phyloP scores from a whole-genome alignment of 1,140 invertebrate species.

The Steinernema feltiae region DNA sequence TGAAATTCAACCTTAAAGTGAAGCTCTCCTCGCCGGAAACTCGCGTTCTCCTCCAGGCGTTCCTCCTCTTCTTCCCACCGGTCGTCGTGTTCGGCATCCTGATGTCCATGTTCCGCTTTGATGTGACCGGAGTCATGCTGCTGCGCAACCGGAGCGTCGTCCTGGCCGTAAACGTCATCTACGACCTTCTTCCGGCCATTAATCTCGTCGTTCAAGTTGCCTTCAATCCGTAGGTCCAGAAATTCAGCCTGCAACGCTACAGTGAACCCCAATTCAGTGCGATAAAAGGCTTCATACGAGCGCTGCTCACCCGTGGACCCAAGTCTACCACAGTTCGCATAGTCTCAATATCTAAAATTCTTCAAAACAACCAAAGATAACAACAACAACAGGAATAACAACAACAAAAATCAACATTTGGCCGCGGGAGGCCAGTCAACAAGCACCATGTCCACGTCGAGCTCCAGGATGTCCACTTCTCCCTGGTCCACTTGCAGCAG shows the following conservation, averaged over 20 bases:
- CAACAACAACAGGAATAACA: too few species aligned
- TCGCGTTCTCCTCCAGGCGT: not conserved
- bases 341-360: not conserved
- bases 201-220: not conserved
- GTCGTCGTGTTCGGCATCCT: not conserved
- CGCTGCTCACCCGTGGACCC: too few species aligned
- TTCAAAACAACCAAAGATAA: too few species aligned
- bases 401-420: too few species aligned
- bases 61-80: not conserved
- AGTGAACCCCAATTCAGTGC: too few species aligned
- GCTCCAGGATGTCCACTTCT: constrained; percentile 60
- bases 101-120: not conserved
- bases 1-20: not conserved
- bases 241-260: too few species aligned
- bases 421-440: constrained; percentile 56
- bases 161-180: not conserved
- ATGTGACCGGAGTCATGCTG: not conserved
- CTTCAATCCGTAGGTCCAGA: not conserved
- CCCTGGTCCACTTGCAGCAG: constrained; percentile 58
- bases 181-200: not conserved
- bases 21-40: not conserved
- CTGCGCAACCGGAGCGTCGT: not conserved
- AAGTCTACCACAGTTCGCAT: too few species aligned
- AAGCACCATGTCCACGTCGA: constrained; percentile 61
- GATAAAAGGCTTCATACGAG: not conserved